Evolutionary conservation across 1,140 invertebrate species (phyloP), one percentile per base, ranked within the genome.

Genomic region (Drosophila sp.): DNA sequence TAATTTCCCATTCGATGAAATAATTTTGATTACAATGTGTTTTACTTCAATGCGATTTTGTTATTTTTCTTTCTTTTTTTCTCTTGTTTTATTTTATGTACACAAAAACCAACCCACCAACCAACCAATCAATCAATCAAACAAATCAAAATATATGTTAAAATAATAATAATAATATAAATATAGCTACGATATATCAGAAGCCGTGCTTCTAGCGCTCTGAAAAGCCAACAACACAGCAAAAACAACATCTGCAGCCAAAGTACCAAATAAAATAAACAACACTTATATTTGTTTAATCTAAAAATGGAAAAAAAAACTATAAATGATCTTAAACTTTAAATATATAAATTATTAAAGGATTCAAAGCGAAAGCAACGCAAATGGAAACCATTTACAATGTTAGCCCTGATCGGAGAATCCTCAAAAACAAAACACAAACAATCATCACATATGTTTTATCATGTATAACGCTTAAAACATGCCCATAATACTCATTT

Each of bases 121-220:
- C 73, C 75, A 69, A 83, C 36, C 64, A 74, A 81, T 50, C 72
- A 72, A 72, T 38, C 46, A 63, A 80, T 43, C 63, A 81, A 81
- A 43, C 48, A 70, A 76, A 50, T n/a, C 51, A 84, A 81, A 50
- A 50, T 40, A 53, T 53, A 50, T 40, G 43, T 46, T 41, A 41
- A 16, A 45, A 21, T 46, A 43, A 43, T 25, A 43, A 36, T 11
- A 11, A 36, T 21, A 45, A 77, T 57, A 69, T n/a, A 41, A 38
- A 54, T 46, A 70, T 77, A 91, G 90, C 87, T 91, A 91, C 81
- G 90, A 91, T 90, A 91, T 91, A 81, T 90, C 81, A 84, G 90
- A 91, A 81, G 90, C 90, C 70, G 90, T 91, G 78, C 78, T 91
- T 72, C 73, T 91, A 91, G 90, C 90, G 34, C 87, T 91, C 58